Conservation (phyloP, 2,888 invertebrate species). For the Tetragnatha montana region DNA sequence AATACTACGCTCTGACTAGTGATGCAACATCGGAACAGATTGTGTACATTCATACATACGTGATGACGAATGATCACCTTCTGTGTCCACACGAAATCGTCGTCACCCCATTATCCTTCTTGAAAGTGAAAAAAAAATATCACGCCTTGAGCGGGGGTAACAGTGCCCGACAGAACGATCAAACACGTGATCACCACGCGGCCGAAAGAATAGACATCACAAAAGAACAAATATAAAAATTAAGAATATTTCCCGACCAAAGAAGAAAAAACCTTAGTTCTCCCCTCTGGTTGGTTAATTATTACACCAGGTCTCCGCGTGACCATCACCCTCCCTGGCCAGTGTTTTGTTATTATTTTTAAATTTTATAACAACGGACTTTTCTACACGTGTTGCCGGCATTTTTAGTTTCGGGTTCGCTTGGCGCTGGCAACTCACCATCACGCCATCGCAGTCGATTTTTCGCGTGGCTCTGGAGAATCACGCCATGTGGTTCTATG, state of each 20-base stretch:
- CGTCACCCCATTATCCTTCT: background rate
- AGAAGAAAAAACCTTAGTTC: background rate
- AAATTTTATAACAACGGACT: constrained; percentile 4
- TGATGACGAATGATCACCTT: background rate
- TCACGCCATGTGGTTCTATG: constrained; percentile 70
- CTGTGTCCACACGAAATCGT: background rate
- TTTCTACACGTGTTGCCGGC: constrained; percentile 8
- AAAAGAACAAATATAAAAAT: constrained; percentile 9
- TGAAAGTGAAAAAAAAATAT: background rate
- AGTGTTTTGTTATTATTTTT: background rate
- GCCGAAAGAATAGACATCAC: background rate
- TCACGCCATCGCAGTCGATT: constrained; percentile 61
- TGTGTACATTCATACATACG: background rate
- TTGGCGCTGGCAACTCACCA: constrained; percentile 26
- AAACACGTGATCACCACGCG: constrained; percentile 40
- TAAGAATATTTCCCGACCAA: background rate
- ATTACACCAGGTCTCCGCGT: background rate
- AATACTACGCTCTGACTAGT: background rate
- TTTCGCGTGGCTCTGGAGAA: constrained; percentile 43
- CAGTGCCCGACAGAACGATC: background rate
- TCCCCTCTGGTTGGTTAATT: background rate
- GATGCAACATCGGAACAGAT: constrained; percentile 6
- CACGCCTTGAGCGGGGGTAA: background rate
- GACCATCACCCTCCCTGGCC: no score
- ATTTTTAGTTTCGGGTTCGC: constrained; percentile 11